Conservation (phyloP, 1,140 invertebrate genomes). For the Drosophila orena region DNA sequence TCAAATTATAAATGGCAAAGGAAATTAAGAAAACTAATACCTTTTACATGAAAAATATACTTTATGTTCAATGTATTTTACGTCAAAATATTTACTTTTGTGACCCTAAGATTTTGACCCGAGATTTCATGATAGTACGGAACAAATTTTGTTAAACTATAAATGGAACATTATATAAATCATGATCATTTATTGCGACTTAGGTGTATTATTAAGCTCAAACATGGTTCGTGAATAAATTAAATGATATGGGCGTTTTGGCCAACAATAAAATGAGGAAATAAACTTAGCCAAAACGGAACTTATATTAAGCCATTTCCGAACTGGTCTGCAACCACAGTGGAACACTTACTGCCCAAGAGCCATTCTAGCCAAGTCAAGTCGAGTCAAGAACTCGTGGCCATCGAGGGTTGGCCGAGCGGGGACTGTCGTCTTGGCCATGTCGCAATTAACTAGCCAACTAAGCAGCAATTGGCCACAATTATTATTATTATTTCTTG, state of each 20-base stretch:
- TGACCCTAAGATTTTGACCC: no score
- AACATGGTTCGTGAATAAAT: not conserved
- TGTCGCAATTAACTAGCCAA: constrained; percentile 81
- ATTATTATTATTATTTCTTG: constrained; percentile 81
- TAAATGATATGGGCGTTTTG: constrained; percentile 1
- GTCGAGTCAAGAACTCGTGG: constrained; percentile 39
- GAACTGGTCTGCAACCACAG: constrained; percentile 27
- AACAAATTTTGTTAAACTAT: no score
- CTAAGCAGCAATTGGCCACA: constrained; percentile 81
- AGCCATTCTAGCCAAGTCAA: constrained; percentile 17
- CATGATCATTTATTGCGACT: no score
- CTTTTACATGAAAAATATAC: no score
- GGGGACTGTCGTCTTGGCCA: constrained; percentile 50
- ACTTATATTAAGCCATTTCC: constrained; percentile 16
- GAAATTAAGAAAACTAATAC: not conserved
- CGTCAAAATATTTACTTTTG: no score
- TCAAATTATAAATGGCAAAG: not conserved
- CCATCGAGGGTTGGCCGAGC: constrained; percentile 30
- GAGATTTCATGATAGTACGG: no score
- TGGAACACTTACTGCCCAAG: constrained; percentile 24
- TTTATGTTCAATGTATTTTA: no score
- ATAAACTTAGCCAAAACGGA: constrained; percentile 1
- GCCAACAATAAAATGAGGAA: constrained; percentile 8
- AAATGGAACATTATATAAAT: no score
- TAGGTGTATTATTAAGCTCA: not conserved